A percentile compares a stretch with the other conserved stretches of the same genome.
phyloP scores from a whole-genome alignment of 2,113 vertebrate species.

The Aptenodytes forsteri region DNA sequence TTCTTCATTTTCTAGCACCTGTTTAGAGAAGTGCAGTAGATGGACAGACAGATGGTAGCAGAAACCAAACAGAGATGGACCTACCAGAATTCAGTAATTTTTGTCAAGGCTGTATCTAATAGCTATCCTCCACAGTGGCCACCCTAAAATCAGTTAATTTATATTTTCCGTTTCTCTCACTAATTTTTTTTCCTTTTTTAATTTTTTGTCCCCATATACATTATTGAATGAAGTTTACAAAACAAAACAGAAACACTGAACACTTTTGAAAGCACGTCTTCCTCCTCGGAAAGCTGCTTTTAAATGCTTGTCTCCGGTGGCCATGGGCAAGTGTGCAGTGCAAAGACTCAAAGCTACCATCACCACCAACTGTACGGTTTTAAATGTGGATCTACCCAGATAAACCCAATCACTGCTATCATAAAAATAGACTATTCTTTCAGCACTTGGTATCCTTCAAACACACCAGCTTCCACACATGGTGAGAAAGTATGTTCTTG shows the following conservation, averaged over 20 bases:
- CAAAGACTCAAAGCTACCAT: neutral
- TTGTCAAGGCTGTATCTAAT: neutral
- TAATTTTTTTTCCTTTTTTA: neutral
- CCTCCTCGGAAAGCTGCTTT: neutral
- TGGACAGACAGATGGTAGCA: neutral
- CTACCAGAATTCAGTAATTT: neutral
- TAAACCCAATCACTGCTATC: neutral
- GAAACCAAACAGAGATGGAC: neutral
- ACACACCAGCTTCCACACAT: neutral
- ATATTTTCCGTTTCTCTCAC: neutral
- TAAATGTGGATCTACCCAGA: neutral
- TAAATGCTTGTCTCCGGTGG: neutral
- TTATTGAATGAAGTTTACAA: neutral
- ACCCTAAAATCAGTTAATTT: neutral
- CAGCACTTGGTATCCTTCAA: neutral
- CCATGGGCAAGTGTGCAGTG: fast-evolving
- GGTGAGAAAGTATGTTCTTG: neutral
- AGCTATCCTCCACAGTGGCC: neutral
- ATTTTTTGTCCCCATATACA: neutral
- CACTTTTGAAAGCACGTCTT: neutral
- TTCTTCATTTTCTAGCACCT: neutral
- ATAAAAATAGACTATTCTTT: neutral
- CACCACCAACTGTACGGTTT: neutral
- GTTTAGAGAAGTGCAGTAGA: neutral
- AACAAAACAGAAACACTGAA: neutral